These are phyloP conservation scores for Andrena hattorfiana DNA, from an alignment of 2,888 invertebrate species.

Conservation along the genomic window DNA sequence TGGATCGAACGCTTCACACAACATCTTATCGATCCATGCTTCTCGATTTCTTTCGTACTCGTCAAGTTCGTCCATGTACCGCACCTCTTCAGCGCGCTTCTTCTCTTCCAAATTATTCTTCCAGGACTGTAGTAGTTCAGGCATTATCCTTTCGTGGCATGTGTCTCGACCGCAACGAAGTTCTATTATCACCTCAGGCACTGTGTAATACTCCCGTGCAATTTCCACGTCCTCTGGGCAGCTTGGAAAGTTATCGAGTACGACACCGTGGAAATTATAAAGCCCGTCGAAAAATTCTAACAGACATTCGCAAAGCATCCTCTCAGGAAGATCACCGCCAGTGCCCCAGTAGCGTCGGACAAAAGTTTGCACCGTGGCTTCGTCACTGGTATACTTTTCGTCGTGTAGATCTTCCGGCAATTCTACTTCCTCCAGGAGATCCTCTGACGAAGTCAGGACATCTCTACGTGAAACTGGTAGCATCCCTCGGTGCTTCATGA, in stretches of 20 bases:
- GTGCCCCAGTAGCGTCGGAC: slow-evolving; percentile 86
- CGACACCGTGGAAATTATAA: slow-evolving; percentile 86
- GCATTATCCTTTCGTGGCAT: slow-evolving; percentile 81
- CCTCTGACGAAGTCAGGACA: slow-evolving; percentile 23
- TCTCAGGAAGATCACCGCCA: slow-evolving; percentile 85
- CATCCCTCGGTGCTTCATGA: slow-evolving; percentile 57
- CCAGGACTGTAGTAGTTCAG: slow-evolving; percentile 84
- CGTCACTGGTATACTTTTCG: slow-evolving; percentile 59
- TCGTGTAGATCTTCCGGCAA: slow-evolving; percentile 63
- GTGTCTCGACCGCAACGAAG: slow-evolving; percentile 84
- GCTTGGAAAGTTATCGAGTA: slow-evolving; percentile 89
- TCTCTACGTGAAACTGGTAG: background rate
- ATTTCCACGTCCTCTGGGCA: slow-evolving; percentile 86
- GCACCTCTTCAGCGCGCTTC: slow-evolving; percentile 78
- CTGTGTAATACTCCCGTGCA: slow-evolving; percentile 85
- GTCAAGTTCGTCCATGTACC: slow-evolving; percentile 81
- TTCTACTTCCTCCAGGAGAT: slow-evolving; percentile 41
- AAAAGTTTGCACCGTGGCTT: slow-evolving; percentile 73
- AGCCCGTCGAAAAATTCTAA: slow-evolving; percentile 85
- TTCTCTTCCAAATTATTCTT: slow-evolving; percentile 76
- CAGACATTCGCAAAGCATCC: slow-evolving; percentile 85
- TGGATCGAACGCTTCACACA: slow-evolving; percentile 26
- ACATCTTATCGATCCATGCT: slow-evolving; percentile 54
- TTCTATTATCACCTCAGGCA: slow-evolving; percentile 88
- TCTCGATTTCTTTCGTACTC: slow-evolving; percentile 36